Evolutionary conservation across 64 coral and sea anemone species (phyloP), one percentile per base, ranked within the genome.

Genomic region (Pocillopora verrucosa): DNA sequence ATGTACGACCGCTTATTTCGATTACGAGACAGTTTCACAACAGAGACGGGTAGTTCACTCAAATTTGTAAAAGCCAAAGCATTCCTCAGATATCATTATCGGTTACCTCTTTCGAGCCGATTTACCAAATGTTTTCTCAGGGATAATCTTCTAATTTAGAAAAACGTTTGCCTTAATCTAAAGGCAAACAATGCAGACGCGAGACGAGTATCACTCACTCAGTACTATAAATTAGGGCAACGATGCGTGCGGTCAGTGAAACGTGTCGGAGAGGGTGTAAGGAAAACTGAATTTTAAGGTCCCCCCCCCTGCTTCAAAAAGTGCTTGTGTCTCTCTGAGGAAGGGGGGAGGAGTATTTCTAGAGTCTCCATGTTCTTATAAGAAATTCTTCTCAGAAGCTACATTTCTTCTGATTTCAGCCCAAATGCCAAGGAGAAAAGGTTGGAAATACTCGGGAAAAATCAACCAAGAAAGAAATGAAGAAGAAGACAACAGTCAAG

Each of bases 341-440:
- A 13, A 63, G 61, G 13, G 11, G n/a, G 5, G 15, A 68, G 17
- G 15, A 16, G 20, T 20, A 16, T 16, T 16, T 19, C 64, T 67
- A 20, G 64, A 4, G 16, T 67, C 16, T 22, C 16, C 22, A 67
- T 76, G 13, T 36, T 76, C 36, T 76, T 34, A 41, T 5, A 56
- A 22, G 11, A 56, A 34, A 9, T 11, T 58, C 36, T 30, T 22
- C 16, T 58, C 0, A 26, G 56, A 36, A 63, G 30, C 64, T n/a
- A 7, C 11, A 51, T 5, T 13, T 61, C 30, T 79, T 91, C 85
- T 10, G 16, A 56, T 74, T 73, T 75, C 64, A 92, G 91, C 76
- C 68, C 45, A 88, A 82, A 64, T 92, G 91, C 62, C 91, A 88
- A 61, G 91, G 85, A 22, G 91, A 92, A 37, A 88, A 60, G 65